A percentile compares a stretch with the other conserved stretches of the same genome.
phyloP scores from a whole-genome alignment of 2,113 vertebrate genomes.

The Bufo bufo region DNA sequence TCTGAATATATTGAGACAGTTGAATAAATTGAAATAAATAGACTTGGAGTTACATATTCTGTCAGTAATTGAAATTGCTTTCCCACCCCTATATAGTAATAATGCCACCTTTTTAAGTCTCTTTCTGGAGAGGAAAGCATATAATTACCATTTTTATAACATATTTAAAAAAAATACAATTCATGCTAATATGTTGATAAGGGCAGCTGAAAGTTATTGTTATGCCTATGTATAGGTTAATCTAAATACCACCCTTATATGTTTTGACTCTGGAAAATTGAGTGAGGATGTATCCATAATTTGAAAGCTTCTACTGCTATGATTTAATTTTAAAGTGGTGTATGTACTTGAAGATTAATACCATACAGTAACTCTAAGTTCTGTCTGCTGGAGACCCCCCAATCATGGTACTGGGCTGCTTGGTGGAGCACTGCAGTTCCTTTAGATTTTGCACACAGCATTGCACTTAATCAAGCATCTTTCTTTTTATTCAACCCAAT shows the following conservation, averaged over 20 bases:
- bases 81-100: constrained; percentile 75
- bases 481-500: no score
- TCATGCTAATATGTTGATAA: constrained; percentile 74
- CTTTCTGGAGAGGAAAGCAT: constrained; percentile 71
- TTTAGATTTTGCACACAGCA: no score
- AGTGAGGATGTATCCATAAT: background rate
- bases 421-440: no score
- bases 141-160: constrained; percentile 85
- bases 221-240: constrained; percentile 62
- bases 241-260: constrained; percentile 5
- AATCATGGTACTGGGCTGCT: no score
- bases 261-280: background rate
- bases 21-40: constrained; percentile 87
- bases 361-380: no score
- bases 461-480: no score
- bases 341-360: background rate
- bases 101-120: constrained; percentile 76
- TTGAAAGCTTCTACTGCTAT: background rate
- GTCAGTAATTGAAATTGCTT: constrained; percentile 79
- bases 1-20: constrained; percentile 77
- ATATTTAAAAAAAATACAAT: constrained; percentile 75
- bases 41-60: constrained; percentile 79
- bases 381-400: no score
- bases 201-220: constrained; percentile 72
- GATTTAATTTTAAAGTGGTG: background rate